Base-by-base conservation (phyloP, 1,140 invertebrate species). In the Akabosia matsudoensis region DNA sequence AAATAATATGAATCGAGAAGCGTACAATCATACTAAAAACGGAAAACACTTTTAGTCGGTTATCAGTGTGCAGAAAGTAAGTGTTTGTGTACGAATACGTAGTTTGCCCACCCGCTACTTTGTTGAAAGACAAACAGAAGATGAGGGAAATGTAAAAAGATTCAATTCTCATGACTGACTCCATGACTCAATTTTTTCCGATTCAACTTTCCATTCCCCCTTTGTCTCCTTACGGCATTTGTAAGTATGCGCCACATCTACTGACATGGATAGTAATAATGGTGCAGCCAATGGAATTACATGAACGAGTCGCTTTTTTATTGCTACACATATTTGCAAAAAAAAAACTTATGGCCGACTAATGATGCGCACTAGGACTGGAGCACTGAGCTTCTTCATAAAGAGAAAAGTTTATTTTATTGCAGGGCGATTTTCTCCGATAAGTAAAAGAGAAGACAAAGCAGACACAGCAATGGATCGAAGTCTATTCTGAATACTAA, bases 101-200 rank as follows among this genome's bases (percentile, higher is more conserved):
- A n/a, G n/a, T 45, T 7, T 45, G 37, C 37, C 37, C 37, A 45
- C 37, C 18, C 37, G 7, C 18, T 45, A 45, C 18, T 45, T 18
- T 45, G 37, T 18, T 45, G 37, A 45, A 45, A 45, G 37, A 45
- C 37, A 45, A 45, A 18, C 7, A 45, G 37, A 45, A 7, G 37
- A 45, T 10, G 37, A 45, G 18, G 37, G 18, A 45, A 22, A 24
- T 4, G 54, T 30, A 67, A 31, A 13, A 31, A 67, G 61, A 67
- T 31, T 67, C 61, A 67, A 67, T 67, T 30, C 61, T 31, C 61
- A 13, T 67, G 61, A 67, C 61, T 67, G 61, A 67, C 61, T 67
- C 61, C 26, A 14, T 67, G 61, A 67, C 61, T 67, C 61, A 67
- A 67, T 67, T 67, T 67, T 67, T 67, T 30, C 28, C 61, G 26